A percentile compares a stretch with the other conserved stretches of the same genome.
These are phyloP conservation scores for Sthenelais limicola DNA, from an alignment of 2,888 invertebrate genomes.

Conservation along the genomic window DNA sequence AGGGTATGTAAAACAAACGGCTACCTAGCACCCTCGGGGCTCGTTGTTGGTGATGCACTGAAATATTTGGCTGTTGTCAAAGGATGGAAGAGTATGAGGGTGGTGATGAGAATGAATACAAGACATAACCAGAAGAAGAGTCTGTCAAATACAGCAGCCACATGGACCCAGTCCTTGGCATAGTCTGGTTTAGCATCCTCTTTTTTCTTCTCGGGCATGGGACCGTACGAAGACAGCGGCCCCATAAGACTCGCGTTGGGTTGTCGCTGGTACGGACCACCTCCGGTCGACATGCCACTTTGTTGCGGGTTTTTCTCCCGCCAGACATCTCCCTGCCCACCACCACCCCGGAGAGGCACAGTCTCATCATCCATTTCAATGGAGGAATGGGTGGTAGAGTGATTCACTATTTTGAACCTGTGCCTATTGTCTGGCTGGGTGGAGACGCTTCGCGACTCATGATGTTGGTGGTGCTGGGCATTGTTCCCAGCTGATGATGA, in stretches of 20 bases:
- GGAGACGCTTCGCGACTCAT: too few relatives aligned
- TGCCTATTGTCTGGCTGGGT: slow-evolving; percentile 6
- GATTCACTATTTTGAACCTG: slow-evolving; percentile 7
- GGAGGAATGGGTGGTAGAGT: neutral
- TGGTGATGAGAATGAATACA: slow-evolving; percentile 52
- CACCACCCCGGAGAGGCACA: neutral
- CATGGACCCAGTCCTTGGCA: slow-evolving; percentile 53
- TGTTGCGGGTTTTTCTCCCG: neutral
- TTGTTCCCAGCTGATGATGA: neutral
- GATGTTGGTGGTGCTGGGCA: slow-evolving; percentile 4
- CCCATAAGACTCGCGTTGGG: neutral
- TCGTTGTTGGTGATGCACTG: too few relatives aligned
- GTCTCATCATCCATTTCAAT: slow-evolving; percentile 16
- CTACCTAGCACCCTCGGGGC: slow-evolving; percentile 2
- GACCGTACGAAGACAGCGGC: neutral
- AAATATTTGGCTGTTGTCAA: slow-evolving; percentile 44
- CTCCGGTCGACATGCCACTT: neutral
- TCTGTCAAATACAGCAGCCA: slow-evolving; percentile 55
- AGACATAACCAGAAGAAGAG: slow-evolving; percentile 56
- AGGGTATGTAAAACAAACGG: neutral
- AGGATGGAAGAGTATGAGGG: slow-evolving; percentile 54
- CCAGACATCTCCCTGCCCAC: slow-evolving; percentile 26
- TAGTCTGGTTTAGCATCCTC: slow-evolving; percentile 47
- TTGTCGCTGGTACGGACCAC: too few relatives aligned
- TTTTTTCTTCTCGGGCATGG: slow-evolving; percentile 8